A percentile compares a stretch with the other conserved stretches of the same genome.
These are phyloP conservation scores for Scolanthus callimorphus DNA, from an alignment of 92 coral and sea anemone genomes.

Conservation along the genomic window DNA sequence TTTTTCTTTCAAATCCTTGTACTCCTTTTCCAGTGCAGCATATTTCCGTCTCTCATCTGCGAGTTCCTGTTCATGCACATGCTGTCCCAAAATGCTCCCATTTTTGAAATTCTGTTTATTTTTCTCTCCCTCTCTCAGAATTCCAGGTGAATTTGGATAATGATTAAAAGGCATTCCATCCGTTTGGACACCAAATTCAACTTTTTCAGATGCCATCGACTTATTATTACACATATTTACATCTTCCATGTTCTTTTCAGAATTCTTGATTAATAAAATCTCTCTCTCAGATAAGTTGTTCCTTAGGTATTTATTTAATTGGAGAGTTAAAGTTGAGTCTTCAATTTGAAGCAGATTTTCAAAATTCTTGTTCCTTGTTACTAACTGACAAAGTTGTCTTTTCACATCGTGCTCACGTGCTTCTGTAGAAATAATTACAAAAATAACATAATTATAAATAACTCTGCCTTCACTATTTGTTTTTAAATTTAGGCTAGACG, in stretches of 20 bases:
- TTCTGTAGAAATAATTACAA: no score
- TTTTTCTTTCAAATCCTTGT: constrained; percentile 35
- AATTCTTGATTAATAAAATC: constrained; percentile 18
- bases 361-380: constrained; percentile 45
- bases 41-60: constrained; percentile 30
- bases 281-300: constrained; percentile 24
- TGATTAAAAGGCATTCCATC: not conserved
- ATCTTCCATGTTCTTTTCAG: constrained; percentile 1
- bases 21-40: constrained; percentile 47
- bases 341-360: constrained; percentile 39
- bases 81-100: not conserved
- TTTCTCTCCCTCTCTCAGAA: not conserved
- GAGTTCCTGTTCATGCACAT: constrained; percentile 10
- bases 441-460: no score
- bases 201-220: not conserved
- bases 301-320: constrained; percentile 43
- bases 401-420: no score
- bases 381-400: constrained; percentile 30
- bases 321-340: constrained; percentile 46
- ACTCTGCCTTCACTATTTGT: no score
- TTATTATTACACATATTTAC: not conserved
- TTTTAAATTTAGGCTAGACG: no score
- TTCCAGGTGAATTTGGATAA: not conserved
- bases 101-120: not conserved
- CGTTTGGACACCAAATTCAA: constrained; percentile 1